Percentiles rank a stretch among this genome's conserved stretches.
These are phyloP conservation scores for Heterotilapia buettikoferi DNA, from an alignment of 2,113 vertebrate genomes.

Conservation along the genomic window DNA sequence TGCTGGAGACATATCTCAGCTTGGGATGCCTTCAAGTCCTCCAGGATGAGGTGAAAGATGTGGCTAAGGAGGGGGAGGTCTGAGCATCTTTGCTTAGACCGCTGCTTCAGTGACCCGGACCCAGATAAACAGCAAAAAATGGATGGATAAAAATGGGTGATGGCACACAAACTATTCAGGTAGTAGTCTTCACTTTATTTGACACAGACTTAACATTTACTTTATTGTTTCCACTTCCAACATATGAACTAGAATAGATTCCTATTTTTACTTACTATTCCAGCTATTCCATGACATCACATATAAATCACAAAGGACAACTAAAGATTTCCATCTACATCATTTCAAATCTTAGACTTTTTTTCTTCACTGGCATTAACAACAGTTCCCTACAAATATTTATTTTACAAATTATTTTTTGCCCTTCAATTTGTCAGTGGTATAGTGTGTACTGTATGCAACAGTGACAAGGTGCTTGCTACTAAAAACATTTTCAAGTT, in stretches of 20 bases:
- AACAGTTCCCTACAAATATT: background rate
- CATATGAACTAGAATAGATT: background rate
- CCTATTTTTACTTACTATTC: background rate
- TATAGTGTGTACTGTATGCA: background rate
- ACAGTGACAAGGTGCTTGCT: background rate
- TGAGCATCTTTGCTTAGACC: background rate
- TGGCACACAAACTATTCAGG: background rate
- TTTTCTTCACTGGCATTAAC: background rate
- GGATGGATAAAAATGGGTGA: background rate
- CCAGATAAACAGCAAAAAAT: background rate
- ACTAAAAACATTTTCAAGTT: conserved; percentile 35
- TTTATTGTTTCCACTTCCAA: background rate
- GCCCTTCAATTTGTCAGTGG: background rate
- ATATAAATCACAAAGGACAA: background rate
- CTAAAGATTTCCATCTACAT: background rate
- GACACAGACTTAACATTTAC: background rate
- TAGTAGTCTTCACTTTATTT: background rate
- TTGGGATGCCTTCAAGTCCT: background rate
- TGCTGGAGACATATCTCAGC: background rate
- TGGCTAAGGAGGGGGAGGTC: background rate
- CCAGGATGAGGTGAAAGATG: background rate
- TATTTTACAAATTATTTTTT: background rate
- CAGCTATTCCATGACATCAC: background rate
- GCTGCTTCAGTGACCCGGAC: background rate
- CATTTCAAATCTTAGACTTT: background rate